These are phyloP conservation scores for Drosophila neotestacea DNA, from an alignment of 2,888 invertebrate species.

Conservation along the genomic window DNA sequence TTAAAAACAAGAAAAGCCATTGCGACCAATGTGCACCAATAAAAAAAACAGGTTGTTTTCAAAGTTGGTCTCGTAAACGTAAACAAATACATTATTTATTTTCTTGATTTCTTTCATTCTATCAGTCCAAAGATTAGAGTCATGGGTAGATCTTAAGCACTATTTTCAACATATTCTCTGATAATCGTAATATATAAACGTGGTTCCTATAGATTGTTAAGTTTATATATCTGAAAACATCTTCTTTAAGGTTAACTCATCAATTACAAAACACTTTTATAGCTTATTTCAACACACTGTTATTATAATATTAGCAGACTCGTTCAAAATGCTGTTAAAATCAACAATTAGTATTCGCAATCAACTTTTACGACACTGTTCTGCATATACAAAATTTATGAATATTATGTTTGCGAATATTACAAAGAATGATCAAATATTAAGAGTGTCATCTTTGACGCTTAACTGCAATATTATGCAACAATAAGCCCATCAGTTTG, in stretches of 20 bases:
- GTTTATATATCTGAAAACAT: no score
- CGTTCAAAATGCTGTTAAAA: slow-evolving; percentile 3
- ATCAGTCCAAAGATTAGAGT: no score
- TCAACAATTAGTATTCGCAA: slow-evolving; percentile 8
- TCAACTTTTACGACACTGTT: slow-evolving; percentile 6
- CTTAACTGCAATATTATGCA: neutral
- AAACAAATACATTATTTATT: no score
- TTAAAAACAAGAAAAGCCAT: no score
- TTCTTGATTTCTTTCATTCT: no score
- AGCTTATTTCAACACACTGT: slow-evolving; percentile 5
- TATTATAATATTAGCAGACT: slow-evolving; percentile 4
- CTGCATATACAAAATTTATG: neutral
- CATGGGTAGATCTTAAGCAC: no score
- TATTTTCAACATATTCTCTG: no score
- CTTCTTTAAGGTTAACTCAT: neutral
- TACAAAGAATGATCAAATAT: neutral
- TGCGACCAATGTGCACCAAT: no score
- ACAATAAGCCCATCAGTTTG: neutral
- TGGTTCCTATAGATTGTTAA: no score
- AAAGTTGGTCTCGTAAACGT: no score
- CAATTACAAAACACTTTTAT: neutral
- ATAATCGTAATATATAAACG: no score
- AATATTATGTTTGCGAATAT: neutral
- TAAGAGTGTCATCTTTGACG: slow-evolving; percentile 6
- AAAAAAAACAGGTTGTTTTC: no score